These are phyloP conservation scores for Tricholaema leucomelas DNA, from an alignment of 2,113 vertebrate genomes.

Conservation along the genomic window DNA sequence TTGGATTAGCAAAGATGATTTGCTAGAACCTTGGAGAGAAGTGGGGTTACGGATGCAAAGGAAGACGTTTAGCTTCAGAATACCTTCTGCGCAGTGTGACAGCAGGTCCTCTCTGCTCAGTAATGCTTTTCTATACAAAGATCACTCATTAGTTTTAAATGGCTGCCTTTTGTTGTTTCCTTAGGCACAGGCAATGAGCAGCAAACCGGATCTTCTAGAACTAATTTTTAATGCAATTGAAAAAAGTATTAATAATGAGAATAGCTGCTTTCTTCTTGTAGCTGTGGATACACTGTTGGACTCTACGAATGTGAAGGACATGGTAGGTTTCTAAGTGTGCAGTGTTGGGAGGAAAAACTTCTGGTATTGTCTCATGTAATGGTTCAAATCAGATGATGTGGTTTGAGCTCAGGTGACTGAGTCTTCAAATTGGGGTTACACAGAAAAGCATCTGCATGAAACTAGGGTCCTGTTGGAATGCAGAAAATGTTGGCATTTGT, in stretches of 20 bases:
- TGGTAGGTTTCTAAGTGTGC: constrained; percentile 66
- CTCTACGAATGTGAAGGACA: constrained; percentile 68
- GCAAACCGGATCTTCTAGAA: constrained; percentile 85
- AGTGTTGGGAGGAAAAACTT: background rate
- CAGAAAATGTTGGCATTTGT: background rate
- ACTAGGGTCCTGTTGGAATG: background rate
- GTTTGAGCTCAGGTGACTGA: background rate
- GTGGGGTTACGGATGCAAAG: background rate
- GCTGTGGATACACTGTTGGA: constrained; percentile 80
- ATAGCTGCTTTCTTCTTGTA: constrained; percentile 86
- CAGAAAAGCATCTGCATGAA: background rate
- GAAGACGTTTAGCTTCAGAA: constrained; percentile 8
- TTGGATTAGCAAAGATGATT: background rate
- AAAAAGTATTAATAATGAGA: constrained; percentile 86
- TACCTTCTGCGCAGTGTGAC: background rate
- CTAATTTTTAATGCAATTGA: constrained; percentile 86
- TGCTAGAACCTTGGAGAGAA: background rate
- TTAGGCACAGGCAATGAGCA: constrained; percentile 91
- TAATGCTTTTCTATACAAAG: background rate
- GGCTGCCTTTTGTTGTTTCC: constrained; percentile 62
- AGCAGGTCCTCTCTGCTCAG: background rate
- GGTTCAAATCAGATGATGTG: background rate
- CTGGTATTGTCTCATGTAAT: background rate
- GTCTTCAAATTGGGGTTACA: background rate
- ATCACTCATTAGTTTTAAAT: background rate